Base-by-base conservation (phyloP, 2,888 invertebrate species). In the Aproaerema taeniolella region DNA sequence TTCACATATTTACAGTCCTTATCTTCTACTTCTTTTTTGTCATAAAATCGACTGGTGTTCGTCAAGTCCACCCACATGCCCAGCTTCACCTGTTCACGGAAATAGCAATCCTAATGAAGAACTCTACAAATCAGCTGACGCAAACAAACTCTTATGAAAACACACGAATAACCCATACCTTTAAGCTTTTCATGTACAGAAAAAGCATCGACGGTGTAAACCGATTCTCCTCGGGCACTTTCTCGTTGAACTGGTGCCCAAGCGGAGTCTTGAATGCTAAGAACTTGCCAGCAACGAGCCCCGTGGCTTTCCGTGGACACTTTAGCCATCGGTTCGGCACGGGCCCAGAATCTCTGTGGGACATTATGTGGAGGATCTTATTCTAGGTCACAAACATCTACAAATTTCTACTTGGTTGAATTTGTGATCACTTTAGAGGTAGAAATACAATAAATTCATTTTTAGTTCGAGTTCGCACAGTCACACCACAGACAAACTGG, bases 1-100 rank as follows among this genome's bases (percentile, higher is more conserved):
- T 99, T 99, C 2, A 95, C 79, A 79, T 99, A 99, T 69, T 89
- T 90, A 70, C 95, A 94, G 9, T 89, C 93, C 41, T 90, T 82
- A 1, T 88, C 82, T 63, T 95, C 95, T 14, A 99, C 89, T 43
- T 92, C 91, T n/a, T 86, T 72, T 48, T 92, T 93, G 59, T 95
- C 89, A 70, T 99, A 99, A 77, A 98, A 99, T 42, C 99, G 89
- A 46, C 88, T 91, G 0, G 99, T 99, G 65, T 98, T 97, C 1
- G 99, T 99, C 49, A 99, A 87, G 77, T 99, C 99, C 46, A 99
- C 93, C 96, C 99, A 97, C 14, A 99, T 74, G 0, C 99, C 99
- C 42, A 99, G 77, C 65, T 94, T 95, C 11, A 92, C 80, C 95
- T 96, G 67, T 12, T 68, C 70, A 58, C 31, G 36, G 35, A 14